Evolutionary conservation across 2,797 vertebrate genomes (phyloP).

Genomic region (Simalia tracyae): DNA sequence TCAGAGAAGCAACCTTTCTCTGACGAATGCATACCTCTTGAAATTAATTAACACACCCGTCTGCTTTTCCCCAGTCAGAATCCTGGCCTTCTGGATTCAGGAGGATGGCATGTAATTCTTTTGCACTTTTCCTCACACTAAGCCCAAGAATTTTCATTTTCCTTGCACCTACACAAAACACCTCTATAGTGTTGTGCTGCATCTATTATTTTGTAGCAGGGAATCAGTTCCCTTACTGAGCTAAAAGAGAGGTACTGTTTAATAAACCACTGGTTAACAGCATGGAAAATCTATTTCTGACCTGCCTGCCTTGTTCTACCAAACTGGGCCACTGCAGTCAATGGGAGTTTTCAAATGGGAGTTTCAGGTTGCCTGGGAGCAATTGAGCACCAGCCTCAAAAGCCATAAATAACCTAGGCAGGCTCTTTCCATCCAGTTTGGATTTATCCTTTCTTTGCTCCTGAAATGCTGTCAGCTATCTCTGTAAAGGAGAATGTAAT

Average conservation of each 20-base stretch:
- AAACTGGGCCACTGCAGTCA: conserved; percentile 31
- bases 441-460: conserved; percentile 57
- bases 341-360: conserved; percentile 38
- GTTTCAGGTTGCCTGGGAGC: conserved; percentile 47
- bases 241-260: conserved; percentile 54
- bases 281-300: conserved; percentile 30
- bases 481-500: conserved; percentile 42
- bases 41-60: conserved; percentile 42
- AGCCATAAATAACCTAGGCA: conserved; percentile 55
- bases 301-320: conserved; percentile 33
- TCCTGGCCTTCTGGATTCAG: conserved; percentile 31
- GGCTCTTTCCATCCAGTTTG: conserved; percentile 54
- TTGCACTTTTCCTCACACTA: conserved; percentile 32
- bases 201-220: background rate
- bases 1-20: conserved; percentile 59
- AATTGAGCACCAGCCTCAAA: conserved; percentile 46
- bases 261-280: conserved; percentile 48
- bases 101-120: conserved; percentile 40
- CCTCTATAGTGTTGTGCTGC: conserved; percentile 26
- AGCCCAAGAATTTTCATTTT: conserved; percentile 37
- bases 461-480: conserved; percentile 60
- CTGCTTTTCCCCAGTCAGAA: conserved; percentile 11
- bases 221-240: conserved; percentile 43
- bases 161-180: conserved; percentile 37
- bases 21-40: conserved; percentile 7